These are phyloP conservation scores for Dryas iulia DNA, from an alignment of 1,140 invertebrate species.

Conservation along the genomic window DNA sequence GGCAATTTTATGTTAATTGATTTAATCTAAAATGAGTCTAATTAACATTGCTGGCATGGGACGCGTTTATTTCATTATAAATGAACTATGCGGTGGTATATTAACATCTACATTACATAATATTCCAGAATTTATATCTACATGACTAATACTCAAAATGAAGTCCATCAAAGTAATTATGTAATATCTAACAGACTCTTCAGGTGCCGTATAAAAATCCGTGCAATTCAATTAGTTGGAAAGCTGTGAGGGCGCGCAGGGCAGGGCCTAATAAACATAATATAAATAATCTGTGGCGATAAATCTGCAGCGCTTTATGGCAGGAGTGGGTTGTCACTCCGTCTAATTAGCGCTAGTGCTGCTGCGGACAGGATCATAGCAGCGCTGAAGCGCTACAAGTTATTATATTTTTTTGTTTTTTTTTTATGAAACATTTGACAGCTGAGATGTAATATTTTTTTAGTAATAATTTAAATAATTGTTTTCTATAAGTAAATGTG, in stretches of 20 bases:
- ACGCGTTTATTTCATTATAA: constrained; percentile 4
- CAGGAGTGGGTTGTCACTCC: constrained; percentile 78
- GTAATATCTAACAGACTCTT: constrained; percentile 45
- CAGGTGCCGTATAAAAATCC: constrained; percentile 73
- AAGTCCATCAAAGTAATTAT: constrained; percentile 8
- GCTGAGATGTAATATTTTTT: background rate
- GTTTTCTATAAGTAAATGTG: too few species aligned
- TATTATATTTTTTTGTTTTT: constrained; percentile 4
- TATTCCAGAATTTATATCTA: background rate
- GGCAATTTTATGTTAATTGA: constrained; percentile 9
- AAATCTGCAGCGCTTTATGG: constrained; percentile 79
- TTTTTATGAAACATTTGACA: background rate
- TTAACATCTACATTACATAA: background rate
- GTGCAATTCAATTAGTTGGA: constrained; percentile 76
- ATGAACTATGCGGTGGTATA: background rate
- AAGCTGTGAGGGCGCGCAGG: constrained; percentile 63
- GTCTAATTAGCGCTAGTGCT: constrained; percentile 78
- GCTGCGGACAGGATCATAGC: constrained; percentile 33
- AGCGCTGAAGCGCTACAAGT: constrained; percentile 56
- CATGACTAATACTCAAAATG: background rate
- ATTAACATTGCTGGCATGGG: constrained; percentile 4
- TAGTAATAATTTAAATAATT: too few species aligned
- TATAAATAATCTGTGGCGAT: constrained; percentile 79
- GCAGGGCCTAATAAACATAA: constrained; percentile 78
- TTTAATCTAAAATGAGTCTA: constrained; percentile 10